Evolutionary conservation across 2,888 invertebrate genomes (phyloP), one percentile per base, ranked within the genome.

Genomic region (Eupithecia subfuscata): DNA sequence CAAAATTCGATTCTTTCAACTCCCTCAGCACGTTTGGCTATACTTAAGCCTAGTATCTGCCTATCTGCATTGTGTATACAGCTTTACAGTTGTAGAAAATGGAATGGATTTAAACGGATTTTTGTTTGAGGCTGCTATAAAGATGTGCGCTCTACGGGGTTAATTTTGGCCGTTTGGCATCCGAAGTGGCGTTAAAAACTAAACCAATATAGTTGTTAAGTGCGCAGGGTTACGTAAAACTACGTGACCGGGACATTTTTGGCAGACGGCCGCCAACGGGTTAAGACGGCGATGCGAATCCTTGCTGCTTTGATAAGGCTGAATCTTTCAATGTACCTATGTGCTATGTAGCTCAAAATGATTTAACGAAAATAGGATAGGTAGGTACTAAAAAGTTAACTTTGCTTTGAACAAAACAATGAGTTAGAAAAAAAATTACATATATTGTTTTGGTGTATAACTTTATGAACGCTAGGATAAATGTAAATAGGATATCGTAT

Each of bases 201-300:
- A 92, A 91, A 90, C 92, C 92, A 91, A 92, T 92, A 91, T 91
- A 92, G 90, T 91, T 89, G 87, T 92, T 90, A 87, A 90, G 90
- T 89, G 90, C 90, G 88, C 83, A 82, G 83, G 86, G 88, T 90
- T 91, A 90, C 84, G 88, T 89, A 88, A 90, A 83, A 84, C 88
- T 85, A 89, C 91, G 91, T 91, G 90, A 89, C 88, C 85, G 77
- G 81, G 76, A 79, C 82, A 78, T 81, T 87, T 88, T 92, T 92
- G 92, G 91, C 91, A 90, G 84, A 81, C 87, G 81, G 82, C 87
- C 86, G 82, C 74, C 22, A 78, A 76, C 80, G 76, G 82, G 82
- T 83, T 82, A 84, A 86, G 85, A 82, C 81, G 82, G 52, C 60
- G 73, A 70, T 73, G 43, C 70, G 70, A 69, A 73, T 78, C 48